Evolutionary conservation across 2,888 invertebrate species (phyloP), one percentile per base, ranked within the genome.

Genomic region (Diploptera punctata): DNA sequence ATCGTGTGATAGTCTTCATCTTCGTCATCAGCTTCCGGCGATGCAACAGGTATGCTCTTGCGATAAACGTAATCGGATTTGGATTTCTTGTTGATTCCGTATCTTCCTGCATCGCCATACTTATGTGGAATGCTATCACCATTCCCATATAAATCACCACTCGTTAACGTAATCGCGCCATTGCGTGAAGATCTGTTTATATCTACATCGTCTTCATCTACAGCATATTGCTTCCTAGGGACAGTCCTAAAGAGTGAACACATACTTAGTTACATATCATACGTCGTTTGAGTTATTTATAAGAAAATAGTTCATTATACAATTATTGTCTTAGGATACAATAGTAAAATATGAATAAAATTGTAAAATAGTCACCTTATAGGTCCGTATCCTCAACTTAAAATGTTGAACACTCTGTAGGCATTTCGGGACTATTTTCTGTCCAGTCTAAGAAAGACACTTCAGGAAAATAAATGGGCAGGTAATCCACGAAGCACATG

Each of bases 21-120:
- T 18, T 65, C 65, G 26, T 65, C 65, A 47, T 65, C 65, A 0
- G 65, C 65, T 47, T 65, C 65, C 16, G 65, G 65, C 16, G 65
- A 65, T 16, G 44, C 29, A 13, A 47, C n/a, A 0, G 65, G 24
- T 3, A 38, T 10, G 19, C 19, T 19, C 26, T 38, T 61, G 5
- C 57, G 29, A 13, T 52, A 9, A 1, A 24, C 13, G 24, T 21
- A 52, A 2, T 52, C 24, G 21, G 52, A 52, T 10, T 52, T 52
- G 4, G 26, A 29, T 29, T 57, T 57, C 24, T 24, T 52, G 13
- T 24, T 5, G 24, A 0, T 52, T 29, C 31, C 57, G n/a, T 57
- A 13, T 19, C n/a, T 57, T 3, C 31, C 29, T 3, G 0, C 29
- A 52, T 5, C 16, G 24, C 7, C 13, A 38, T 38, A 38, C n/a